A percentile compares a stretch with the other conserved stretches of the same genome.
Conservation (phyloP, 2,113 vertebrate genomes). For the Forbesichthys papilliferus region DNA sequence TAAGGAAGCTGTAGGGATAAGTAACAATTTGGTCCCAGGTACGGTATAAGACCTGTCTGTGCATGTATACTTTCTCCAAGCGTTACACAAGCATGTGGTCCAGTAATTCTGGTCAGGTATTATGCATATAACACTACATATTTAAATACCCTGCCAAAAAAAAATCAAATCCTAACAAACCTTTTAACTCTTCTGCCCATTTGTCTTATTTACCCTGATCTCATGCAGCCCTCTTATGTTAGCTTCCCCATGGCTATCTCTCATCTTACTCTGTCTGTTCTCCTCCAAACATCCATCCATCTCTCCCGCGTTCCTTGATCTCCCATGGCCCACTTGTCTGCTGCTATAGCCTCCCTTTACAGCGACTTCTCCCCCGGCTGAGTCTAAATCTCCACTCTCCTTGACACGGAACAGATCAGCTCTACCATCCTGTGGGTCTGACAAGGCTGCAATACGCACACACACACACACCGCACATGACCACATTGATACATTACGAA, state of each 20-base stretch:
- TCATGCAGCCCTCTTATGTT: constrained; percentile 33
- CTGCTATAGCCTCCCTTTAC: constrained; percentile 29
- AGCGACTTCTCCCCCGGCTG: constrained; percentile 35
- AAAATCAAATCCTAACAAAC: no score
- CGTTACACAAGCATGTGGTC: no score
- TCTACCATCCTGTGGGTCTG: constrained; percentile 35
- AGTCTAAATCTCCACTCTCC: constrained; percentile 51
- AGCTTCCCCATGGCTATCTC: constrained; percentile 9
- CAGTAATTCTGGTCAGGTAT: no score
- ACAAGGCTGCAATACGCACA: constrained; percentile 22
- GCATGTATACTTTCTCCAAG: no score
- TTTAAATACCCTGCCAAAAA: no score
- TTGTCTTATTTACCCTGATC: constrained; percentile 33
- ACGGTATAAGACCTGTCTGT: no score
- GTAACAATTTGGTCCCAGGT: no score
- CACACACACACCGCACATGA: neutral
- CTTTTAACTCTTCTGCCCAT: constrained; percentile 20
- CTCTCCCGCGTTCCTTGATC: constrained; percentile 4
- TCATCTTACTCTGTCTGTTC: constrained; percentile 25
- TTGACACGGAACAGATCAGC: constrained; percentile 55
- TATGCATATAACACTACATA: no score
- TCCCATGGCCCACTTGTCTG: constrained; percentile 27
- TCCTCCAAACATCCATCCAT: constrained; percentile 45
- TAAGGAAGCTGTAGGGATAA: no score
- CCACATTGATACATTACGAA: constrained; percentile 2